Base-by-base conservation (phyloP, 2,888 invertebrate species). In the Dastarcus helophoroides region DNA sequence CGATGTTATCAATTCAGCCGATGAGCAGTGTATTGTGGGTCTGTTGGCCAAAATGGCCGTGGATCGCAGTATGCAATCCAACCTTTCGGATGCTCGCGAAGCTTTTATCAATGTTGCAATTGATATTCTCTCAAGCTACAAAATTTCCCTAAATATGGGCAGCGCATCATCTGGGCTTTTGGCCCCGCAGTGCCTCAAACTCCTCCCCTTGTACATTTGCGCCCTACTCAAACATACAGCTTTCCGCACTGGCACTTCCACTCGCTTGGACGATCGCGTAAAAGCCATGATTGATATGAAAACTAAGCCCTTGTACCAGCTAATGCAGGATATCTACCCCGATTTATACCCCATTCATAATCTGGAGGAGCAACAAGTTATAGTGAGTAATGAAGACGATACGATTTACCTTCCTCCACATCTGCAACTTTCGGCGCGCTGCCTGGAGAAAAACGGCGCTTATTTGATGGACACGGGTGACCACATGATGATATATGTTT, bases 1-100 rank as follows among this genome's bases (percentile, higher is more conserved):
- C 2, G 95, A 95, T 50, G 73, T 98, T 3, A 70, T 94, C 47
- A 77, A 83, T 54, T 71, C 77, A 7, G 97, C 95, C 1, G 97
- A 98, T 64, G 83, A 93, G 52, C 85, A 91, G 58, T 88, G 89
- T 40, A 90, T 97, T 42, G 71, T 90, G 31, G 90, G 90, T 31
- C 63, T 99, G 38, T 68, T 99, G 14, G 76, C 89, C 13, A 97
- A 97, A 73, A 97, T 99, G 94, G 95, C 94, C 38, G 94, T 91
- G 36, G 97, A 98, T 62, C 73, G 93, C 24, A 85, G 88, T 38
- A 68, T 83, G 48, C 72, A 81, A 22, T 80, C 89, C 14, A 89
- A 83, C 27, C 66, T 97, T 54, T 69, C 80, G 4, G 97, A 98
- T 62, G 95, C 97, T 1, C 71, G 94, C 22, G 98, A 98, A 59